Conservation (phyloP, 1,140 invertebrate genomes). For the Halictus rubicundus region DNA sequence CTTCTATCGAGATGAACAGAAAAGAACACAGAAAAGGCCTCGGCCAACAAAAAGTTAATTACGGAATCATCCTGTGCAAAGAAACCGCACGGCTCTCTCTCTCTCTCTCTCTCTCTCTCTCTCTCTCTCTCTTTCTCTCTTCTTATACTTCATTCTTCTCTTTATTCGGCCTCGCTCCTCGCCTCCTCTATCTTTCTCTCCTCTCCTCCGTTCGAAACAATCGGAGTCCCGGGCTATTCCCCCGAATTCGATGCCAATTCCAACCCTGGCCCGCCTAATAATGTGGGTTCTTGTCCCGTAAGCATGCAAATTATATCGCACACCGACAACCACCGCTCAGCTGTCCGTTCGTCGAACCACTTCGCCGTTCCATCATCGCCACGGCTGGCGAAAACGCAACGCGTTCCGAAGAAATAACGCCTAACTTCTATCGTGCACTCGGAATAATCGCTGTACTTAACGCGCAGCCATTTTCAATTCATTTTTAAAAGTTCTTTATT, state of each 20-base stretch:
- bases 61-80: constrained; percentile 69
- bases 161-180: constrained; percentile 9
- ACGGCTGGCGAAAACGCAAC: not conserved
- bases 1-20: constrained; percentile 38
- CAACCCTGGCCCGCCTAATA: constrained; percentile 66
- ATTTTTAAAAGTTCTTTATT: too few species aligned
- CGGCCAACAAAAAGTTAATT: constrained; percentile 72
- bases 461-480: too few species aligned
- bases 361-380: not conserved
- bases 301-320: constrained; percentile 77
- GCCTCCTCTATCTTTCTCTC: constrained; percentile 2
- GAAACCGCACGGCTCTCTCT: constrained; percentile 65
- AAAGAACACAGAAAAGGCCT: constrained; percentile 39
- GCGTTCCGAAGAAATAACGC: not conserved
- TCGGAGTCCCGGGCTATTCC: constrained; percentile 15
- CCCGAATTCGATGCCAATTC: constrained; percentile 68
- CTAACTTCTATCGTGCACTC: not conserved
- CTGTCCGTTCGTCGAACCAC: constrained; percentile 46
- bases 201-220: not conserved
- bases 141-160: constrained; percentile 30
- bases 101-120: too few species aligned
- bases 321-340: constrained; percentile 70
- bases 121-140: too few species aligned
- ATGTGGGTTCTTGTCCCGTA: constrained; percentile 71
- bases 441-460: too few species aligned